Conservation (phyloP, 2,113 vertebrate species). For the Sylvietta virens region DNA sequence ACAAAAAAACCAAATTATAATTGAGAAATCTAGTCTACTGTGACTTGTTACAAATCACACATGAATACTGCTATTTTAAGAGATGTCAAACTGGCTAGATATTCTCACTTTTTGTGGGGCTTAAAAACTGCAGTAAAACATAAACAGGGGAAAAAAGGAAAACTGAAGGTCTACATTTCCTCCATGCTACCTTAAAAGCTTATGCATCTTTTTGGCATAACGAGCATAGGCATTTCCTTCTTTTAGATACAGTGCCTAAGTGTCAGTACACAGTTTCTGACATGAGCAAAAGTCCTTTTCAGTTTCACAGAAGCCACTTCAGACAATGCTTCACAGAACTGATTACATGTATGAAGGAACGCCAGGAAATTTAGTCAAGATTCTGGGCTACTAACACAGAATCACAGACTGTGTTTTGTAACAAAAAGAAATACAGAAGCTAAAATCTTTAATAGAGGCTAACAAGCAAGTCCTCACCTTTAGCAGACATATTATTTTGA, state of each 20-base stretch:
- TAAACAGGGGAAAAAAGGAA: neutral
- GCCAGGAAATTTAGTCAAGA: neutral
- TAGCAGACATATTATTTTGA: neutral
- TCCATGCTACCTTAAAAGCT: neutral
- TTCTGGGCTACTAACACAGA: neutral
- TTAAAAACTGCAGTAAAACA: neutral
- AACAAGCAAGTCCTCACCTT: neutral
- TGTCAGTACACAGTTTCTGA: neutral
- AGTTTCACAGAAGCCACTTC: neutral
- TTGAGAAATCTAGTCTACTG: neutral
- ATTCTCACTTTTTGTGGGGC: neutral
- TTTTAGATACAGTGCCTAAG: neutral
- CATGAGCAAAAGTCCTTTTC: neutral
- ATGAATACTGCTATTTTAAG: neutral
- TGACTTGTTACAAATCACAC: neutral
- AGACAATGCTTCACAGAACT: neutral
- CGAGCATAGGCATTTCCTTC: neutral
- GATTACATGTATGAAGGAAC: neutral
- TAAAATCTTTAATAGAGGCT: neutral
- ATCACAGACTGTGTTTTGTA: neutral
- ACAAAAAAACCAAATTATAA: neutral
- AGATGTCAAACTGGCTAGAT: neutral
- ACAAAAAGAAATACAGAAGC: neutral
- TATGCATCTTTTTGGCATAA: neutral
- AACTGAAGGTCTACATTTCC: neutral